Evolutionary conservation across 2,888 invertebrate species (phyloP).

Genomic region (Aspidiotus destructor): DNA sequence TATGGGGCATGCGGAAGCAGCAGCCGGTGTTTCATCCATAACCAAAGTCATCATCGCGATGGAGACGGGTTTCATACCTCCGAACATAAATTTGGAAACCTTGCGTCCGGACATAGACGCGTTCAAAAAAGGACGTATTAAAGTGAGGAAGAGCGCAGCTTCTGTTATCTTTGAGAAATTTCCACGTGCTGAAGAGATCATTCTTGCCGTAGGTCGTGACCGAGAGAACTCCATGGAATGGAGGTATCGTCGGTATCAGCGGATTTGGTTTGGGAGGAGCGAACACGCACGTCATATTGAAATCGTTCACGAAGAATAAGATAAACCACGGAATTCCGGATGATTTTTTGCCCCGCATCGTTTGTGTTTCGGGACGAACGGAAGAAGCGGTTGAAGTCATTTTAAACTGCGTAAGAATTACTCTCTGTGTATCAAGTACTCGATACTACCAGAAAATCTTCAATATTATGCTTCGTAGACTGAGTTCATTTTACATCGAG

Average conservation of each 20-base stretch:
- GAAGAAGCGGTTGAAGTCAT: conserved; percentile 44
- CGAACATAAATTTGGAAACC: conserved; percentile 67
- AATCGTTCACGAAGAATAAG: conserved; percentile 27
- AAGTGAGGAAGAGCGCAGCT: conserved; percentile 34
- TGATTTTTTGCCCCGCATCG: conserved; percentile 42
- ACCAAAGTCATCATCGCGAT: conserved; percentile 74
- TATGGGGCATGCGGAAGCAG: conserved; percentile 84
- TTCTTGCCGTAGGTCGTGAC: conserved; percentile 30
- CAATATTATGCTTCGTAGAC: neutral
- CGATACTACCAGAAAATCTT: too few relatives aligned
- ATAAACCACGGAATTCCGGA: conserved; percentile 47
- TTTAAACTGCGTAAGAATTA: conserved; percentile 37
- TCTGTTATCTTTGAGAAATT: too few relatives aligned
- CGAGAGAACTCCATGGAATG: conserved; percentile 31
- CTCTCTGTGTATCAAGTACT: too few relatives aligned
- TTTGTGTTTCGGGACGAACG: conserved; percentile 47
- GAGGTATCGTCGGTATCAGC: conserved; percentile 35
- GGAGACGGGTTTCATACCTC: conserved; percentile 68
- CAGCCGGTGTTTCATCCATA: conserved; percentile 70
- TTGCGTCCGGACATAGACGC: conserved; percentile 49
- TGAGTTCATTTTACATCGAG: neutral
- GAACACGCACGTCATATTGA: conserved; percentile 34
- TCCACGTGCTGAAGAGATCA: too few relatives aligned
- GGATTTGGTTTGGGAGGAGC: conserved; percentile 35
- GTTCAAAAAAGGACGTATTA: conserved; percentile 50